Base-by-base conservation (phyloP, 2,888 invertebrate genomes). In the Athalia circularis region DNA sequence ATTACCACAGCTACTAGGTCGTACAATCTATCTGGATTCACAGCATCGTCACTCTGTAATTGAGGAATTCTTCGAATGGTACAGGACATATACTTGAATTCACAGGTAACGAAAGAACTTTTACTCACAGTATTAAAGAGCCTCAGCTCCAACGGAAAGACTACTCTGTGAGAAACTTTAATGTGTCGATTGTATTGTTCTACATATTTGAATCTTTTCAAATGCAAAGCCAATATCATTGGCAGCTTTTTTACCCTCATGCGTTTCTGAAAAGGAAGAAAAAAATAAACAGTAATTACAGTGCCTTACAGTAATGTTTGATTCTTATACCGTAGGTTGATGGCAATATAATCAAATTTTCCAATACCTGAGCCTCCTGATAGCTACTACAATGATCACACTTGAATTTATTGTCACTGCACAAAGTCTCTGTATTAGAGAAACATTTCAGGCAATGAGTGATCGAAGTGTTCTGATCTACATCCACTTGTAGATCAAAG, bases 341-440 rank as follows among this genome's bases (percentile, higher is more conserved):
- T 48, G 8, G 52, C 11, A 54, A 4, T 45, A 8, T 77, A 9
- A 15, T 47, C 11, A 29, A 72, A 77, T 50, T 47, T 64, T 29
- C 29, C 7, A 50, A 82, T 84, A 92, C 92, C 93, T 99, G 98
- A 65, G 99, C 99, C 92, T 99, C 99, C 91, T 99, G 99, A 91
- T 99, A 99, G 92, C 98, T 98, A 92, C 98, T 98, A 91, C 99
- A 99, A 88, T 98, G 97, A 92, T 99, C 99, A 91, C 99, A 99
- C 92, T 99, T 99, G 91, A 99, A 99, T 92, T 99, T 99, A 93
- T 99, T 99, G 91, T 99, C 99, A 87, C 96, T 97, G 92, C 99
- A 98, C 65, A 99, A 93, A 1, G 99, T 99, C 91, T 99, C 99
- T 80, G 98, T 99, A 91, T 98, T 98, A 89, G 98, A 98, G 91